A percentile compares a stretch with the other conserved stretches of the same genome.
Evolutionary conservation across 2,888 invertebrate genomes (phyloP).

Genomic region (Hydrotaea cyrtoneurina): DNA sequence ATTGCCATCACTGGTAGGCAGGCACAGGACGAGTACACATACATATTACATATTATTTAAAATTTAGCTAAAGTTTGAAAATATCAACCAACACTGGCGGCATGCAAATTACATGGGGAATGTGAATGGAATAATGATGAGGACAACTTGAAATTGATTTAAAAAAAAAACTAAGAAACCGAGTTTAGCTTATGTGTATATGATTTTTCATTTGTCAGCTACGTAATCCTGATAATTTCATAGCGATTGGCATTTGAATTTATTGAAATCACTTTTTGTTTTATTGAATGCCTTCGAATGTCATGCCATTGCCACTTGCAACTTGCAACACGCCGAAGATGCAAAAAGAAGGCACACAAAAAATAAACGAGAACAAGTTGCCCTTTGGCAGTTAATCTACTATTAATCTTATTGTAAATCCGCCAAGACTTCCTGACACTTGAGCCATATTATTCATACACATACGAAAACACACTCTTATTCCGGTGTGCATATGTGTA

Average conservation of each 20-base stretch:
- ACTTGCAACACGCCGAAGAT: neutral
- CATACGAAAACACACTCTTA: neutral
- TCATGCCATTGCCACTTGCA: slow-evolving; percentile 59
- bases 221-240: slow-evolving; percentile 34
- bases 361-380: slow-evolving; percentile 49
- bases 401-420: slow-evolving; percentile 67
- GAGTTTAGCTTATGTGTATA: neutral
- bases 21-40: too few species aligned
- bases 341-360: neutral
- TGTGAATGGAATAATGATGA: neutral
- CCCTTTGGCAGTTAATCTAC: slow-evolving; percentile 67
- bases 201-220: neutral
- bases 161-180: neutral
- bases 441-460: slow-evolving; percentile 64
- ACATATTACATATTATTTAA: too few species aligned
- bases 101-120: too few species aligned
- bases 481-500: neutral
- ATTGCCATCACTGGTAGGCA: neutral
- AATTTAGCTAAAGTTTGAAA: neutral
- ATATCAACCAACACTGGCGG: slow-evolving; percentile 11
- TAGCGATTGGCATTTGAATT: slow-evolving; percentile 29
- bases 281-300: slow-evolving; percentile 48
- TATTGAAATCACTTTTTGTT: slow-evolving; percentile 32
- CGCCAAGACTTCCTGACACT: slow-evolving; percentile 67
- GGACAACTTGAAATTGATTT: neutral